Conservation (phyloP, 2,113 vertebrate genomes). For the Antechinus stuartii region DNA sequence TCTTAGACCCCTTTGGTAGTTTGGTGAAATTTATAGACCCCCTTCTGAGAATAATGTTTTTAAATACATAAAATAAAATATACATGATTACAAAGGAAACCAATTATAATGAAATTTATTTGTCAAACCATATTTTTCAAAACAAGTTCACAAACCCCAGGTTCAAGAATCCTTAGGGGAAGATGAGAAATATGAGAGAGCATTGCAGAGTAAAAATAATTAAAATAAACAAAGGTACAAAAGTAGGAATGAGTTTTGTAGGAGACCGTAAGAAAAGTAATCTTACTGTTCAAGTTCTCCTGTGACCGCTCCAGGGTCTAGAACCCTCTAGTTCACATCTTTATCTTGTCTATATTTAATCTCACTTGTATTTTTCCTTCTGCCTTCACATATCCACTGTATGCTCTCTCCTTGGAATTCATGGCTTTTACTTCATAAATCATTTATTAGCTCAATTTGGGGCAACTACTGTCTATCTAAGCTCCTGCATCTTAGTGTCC, state of each 20-base stretch:
- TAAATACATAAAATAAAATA: neutral
- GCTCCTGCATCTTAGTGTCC: neutral
- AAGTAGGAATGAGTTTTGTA: neutral
- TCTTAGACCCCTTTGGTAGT: neutral
- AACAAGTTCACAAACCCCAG: neutral
- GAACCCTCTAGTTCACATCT: neutral
- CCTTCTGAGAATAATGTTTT: neutral
- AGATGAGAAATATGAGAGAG: neutral
- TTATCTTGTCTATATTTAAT: neutral
- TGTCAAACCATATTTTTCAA: neutral
- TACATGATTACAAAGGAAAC: neutral
- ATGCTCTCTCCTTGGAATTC: slow-evolving; percentile 3
- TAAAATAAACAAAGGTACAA: neutral
- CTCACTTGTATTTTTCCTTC: neutral
- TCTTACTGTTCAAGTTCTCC: neutral
- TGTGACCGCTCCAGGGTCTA: neutral
- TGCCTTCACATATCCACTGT: neutral
- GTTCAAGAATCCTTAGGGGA: neutral
- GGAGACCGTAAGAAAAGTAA: neutral
- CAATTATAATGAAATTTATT: neutral
- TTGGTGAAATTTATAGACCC: neutral
- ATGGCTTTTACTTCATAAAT: neutral
- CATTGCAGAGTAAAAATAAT: slow-evolving; percentile 5
- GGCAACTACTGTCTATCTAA: neutral
- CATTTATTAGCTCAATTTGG: neutral